Evolutionary conservation across 2,888 invertebrate species (phyloP).

Genomic region (Brachycybe producta): DNA sequence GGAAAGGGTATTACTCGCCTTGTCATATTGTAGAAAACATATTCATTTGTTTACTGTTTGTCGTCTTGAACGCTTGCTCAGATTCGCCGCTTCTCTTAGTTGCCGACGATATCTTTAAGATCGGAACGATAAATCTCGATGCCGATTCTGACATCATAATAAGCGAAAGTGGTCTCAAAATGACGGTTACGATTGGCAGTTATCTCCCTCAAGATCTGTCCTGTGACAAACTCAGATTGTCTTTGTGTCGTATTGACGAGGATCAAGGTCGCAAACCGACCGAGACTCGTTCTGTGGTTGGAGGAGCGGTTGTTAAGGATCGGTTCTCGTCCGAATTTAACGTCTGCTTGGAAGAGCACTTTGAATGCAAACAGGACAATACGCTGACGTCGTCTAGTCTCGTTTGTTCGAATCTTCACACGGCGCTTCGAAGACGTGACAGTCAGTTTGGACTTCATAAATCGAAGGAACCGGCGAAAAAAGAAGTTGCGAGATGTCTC

Average conservation of each 20-base stretch:
- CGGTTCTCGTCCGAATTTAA: not conserved
- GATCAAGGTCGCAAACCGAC: slow-evolving; percentile 32
- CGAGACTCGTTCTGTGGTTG: slow-evolving; percentile 15
- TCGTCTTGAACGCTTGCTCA: too few species aligned
- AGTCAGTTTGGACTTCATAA: slow-evolving; percentile 49
- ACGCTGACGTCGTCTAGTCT: slow-evolving; percentile 60
- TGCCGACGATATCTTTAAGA: slow-evolving; percentile 8
- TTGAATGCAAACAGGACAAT: slow-evolving; percentile 71
- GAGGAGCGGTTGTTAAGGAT: not conserved
- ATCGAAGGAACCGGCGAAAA: slow-evolving; percentile 49
- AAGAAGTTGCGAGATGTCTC: slow-evolving; percentile 51
- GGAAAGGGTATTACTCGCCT: not conserved
- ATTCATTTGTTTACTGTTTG: not conserved
- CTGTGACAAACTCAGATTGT: not conserved
- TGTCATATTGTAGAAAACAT: not conserved
- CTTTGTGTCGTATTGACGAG: not conserved
- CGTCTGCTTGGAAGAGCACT: slow-evolving; percentile 47
- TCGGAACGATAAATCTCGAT: slow-evolving; percentile 5
- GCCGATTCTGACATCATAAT: slow-evolving; percentile 12
- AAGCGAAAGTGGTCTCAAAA: slow-evolving; percentile 1
- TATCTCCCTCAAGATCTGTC: slow-evolving; percentile 9
- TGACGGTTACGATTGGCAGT: slow-evolving; percentile 6
- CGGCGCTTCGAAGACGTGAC: slow-evolving; percentile 34
- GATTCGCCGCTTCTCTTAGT: not conserved
- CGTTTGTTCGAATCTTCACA: slow-evolving; percentile 48